These are phyloP conservation scores for Pelosia muscerda DNA, from an alignment of 2,888 invertebrate genomes.

Conservation along the genomic window DNA sequence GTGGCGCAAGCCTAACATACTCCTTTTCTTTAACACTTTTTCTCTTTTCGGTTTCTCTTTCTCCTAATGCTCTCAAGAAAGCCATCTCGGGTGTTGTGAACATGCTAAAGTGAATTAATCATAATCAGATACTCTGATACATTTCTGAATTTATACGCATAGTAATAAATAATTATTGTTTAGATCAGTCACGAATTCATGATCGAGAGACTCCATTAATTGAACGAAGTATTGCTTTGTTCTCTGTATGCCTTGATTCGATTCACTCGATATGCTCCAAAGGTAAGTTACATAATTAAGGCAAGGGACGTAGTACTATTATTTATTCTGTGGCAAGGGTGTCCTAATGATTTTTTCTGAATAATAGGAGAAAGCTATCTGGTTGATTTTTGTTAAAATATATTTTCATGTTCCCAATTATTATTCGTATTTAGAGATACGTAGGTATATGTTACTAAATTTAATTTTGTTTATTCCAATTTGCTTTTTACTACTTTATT, in stretches of 20 bases:
- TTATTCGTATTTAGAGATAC: no score
- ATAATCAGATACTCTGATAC: slow-evolving; percentile 41
- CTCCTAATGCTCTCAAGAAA: neutral
- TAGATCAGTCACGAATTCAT: slow-evolving; percentile 55
- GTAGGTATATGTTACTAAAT: no score
- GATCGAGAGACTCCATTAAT: slow-evolving; percentile 36
- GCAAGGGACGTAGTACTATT: no score
- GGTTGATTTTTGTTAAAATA: no score
- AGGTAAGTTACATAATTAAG: neutral
- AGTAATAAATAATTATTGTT: slow-evolving; percentile 42
- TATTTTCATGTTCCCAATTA: no score
- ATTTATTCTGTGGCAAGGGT: no score
- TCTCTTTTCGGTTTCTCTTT: neutral
- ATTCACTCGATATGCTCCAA: neutral
- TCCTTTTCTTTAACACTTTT: neutral
- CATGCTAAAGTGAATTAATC: neutral
- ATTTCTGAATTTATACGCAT: slow-evolving; percentile 43
- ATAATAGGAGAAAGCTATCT: no score
- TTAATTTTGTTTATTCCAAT: no score
- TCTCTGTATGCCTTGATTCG: slow-evolving; percentile 21
- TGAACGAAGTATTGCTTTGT: slow-evolving; percentile 33
- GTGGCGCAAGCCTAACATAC: neutral
- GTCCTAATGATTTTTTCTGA: no score
- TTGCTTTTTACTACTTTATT: no score
- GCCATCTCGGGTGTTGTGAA: neutral